Conservation (phyloP, 1,140 invertebrate genomes). For the Drosophila repleta region DNA sequence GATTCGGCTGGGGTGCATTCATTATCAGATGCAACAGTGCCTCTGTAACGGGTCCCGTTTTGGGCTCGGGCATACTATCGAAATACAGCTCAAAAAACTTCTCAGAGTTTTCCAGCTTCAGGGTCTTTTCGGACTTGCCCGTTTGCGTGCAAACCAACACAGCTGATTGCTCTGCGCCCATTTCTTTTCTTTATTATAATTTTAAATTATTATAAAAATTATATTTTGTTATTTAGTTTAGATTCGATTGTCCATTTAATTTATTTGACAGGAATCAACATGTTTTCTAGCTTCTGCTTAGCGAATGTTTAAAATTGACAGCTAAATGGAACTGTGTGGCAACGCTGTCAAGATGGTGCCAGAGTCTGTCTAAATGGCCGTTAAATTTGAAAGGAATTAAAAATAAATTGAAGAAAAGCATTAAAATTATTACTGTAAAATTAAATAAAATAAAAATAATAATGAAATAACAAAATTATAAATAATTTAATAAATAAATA, state of each 20-base stretch:
- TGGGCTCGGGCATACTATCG: conserved; percentile 44
- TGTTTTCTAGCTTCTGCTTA: not conserved
- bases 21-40: conserved; percentile 51
- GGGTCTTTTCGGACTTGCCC: conserved; percentile 28
- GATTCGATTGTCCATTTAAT: not conserved
- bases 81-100: conserved; percentile 54
- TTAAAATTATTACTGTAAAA: too few relatives aligned
- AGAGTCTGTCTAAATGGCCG: not conserved
- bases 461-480: too few relatives aligned
- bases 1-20: not conserved
- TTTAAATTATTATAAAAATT: not conserved
- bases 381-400: not conserved
- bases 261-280: not conserved
- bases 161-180: conserved; percentile 70
- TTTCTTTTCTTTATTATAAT: conserved; percentile 2
- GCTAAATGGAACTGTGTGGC: not conserved
- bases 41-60: conserved; percentile 57
- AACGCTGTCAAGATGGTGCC: not conserved
- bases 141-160: conserved; percentile 60
- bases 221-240: not conserved
- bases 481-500: too few relatives aligned
- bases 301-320: conserved; percentile 1
- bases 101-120: conserved; percentile 39
- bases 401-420: not conserved
- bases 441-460: too few relatives aligned